Percentiles rank a stretch among this genome's conserved stretches.
Evolutionary conservation across 2,113 vertebrate genomes (phyloP).

Genomic region (Pseudorhombus dupliciocellatus): DNA sequence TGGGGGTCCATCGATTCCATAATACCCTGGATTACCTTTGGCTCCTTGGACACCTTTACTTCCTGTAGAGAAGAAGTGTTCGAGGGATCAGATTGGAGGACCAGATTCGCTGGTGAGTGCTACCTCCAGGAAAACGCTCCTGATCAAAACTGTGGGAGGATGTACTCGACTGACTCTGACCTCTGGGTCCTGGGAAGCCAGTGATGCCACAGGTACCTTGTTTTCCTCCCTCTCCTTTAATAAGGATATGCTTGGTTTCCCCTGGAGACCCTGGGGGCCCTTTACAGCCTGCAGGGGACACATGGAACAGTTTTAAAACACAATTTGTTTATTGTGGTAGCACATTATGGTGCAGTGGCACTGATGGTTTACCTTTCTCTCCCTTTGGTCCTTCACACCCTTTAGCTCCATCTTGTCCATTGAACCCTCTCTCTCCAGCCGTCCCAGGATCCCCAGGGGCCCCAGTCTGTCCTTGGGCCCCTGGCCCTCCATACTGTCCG

Average conservation of each 20-base stretch:
- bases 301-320: not conserved
- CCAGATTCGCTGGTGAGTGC: not conserved
- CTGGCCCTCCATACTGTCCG: conserved; percentile 61
- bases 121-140: too few relatives aligned
- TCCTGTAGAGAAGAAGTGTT: conserved; percentile 54
- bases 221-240: conserved; percentile 63
- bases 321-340: not conserved
- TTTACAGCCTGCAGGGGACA: conserved; percentile 56
- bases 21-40: conserved; percentile 53
- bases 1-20: conserved; percentile 56
- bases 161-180: conserved; percentile 40
- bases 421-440: conserved; percentile 64
- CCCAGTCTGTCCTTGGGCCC: conserved; percentile 63
- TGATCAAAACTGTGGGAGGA: too few relatives aligned
- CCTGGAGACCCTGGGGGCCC: conserved; percentile 65
- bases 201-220: conserved; percentile 32
- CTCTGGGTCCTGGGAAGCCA: conserved; percentile 73
- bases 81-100: not conserved
- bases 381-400: conserved; percentile 73
- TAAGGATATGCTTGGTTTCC: not conserved
- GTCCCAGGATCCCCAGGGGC: conserved; percentile 29
- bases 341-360: not conserved
- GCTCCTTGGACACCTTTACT: conserved; percentile 63
- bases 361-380: conserved; percentile 71
- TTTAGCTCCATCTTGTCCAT: conserved; percentile 61